These are phyloP conservation scores for Tympanoctomys barrerae DNA, from an alignment of 2,797 vertebrate species.

Conservation along the genomic window DNA sequence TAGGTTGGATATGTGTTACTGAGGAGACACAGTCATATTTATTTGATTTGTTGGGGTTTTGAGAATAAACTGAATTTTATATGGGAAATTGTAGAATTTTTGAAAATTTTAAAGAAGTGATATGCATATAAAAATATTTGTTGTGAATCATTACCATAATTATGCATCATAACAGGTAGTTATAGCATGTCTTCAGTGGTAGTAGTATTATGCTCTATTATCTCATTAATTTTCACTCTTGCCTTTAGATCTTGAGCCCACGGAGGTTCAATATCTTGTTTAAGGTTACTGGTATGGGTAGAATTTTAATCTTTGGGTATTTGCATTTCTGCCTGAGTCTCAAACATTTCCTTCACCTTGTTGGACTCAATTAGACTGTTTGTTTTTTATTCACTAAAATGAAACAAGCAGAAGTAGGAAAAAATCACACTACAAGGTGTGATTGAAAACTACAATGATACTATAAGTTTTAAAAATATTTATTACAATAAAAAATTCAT, in stretches of 20 bases:
- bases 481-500: background rate
- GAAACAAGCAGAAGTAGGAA: background rate
- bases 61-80: conserved; percentile 48
- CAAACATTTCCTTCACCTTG: background rate
- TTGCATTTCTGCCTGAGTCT: background rate
- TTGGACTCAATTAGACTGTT: background rate
- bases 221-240: background rate
- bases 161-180: conserved; percentile 31
- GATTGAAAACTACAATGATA: background rate
- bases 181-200: background rate
- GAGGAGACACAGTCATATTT: background rate
- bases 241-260: background rate
- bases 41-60: conserved; percentile 35
- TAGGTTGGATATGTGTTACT: background rate
- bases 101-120: conserved; percentile 6
- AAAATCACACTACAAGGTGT: background rate
- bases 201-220: background rate
- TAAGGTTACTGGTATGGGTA: background rate
- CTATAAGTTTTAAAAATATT: background rate
- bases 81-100: background rate
- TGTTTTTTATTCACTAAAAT: conserved; percentile 2
- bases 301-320: background rate
- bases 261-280: background rate
- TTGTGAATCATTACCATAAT: conserved; percentile 28
- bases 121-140: background rate